A percentile compares a stretch with the other conserved stretches of the same genome.
Evolutionary conservation across 2,888 invertebrate species (phyloP).

Genomic region (Mycalesis mineus): DNA sequence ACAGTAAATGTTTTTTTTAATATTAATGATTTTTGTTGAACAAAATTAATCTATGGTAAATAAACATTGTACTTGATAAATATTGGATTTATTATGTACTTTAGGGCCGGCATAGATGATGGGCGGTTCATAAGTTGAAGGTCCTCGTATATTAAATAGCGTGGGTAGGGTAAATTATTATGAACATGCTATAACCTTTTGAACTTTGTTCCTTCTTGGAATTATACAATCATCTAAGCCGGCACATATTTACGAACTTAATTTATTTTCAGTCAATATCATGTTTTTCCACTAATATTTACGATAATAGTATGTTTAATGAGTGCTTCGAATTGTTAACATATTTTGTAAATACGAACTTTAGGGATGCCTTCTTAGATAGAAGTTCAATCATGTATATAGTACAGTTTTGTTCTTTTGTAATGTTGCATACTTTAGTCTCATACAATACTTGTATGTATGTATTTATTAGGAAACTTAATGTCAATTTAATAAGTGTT

Average conservation of each 20-base stretch:
- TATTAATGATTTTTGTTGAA: no score
- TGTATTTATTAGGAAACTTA: conserved; percentile 8
- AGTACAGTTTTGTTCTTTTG: conserved; percentile 11
- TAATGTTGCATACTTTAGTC: conserved; percentile 6
- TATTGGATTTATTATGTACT: not conserved
- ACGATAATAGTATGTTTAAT: not conserved
- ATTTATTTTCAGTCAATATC: not conserved
- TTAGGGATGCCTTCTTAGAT: conserved; percentile 13
- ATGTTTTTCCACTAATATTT: not conserved
- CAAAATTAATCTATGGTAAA: no score
- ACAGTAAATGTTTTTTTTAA: no score
- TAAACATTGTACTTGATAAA: no score
- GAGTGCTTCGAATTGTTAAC: not conserved
- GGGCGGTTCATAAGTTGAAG: no score
- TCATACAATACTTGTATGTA: conserved; percentile 8
- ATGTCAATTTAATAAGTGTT: conserved; percentile 14
- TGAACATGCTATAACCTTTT: not conserved
- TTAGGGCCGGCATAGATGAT: not conserved
- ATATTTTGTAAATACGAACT: conserved; percentile 10
- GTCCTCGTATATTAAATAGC: no score
- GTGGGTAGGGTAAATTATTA: not conserved
- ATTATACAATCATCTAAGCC: not conserved
- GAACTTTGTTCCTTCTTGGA: not conserved
- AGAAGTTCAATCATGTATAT: conserved; percentile 11
- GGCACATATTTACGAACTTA: not conserved